Evolutionary conservation across 2,113 vertebrate species (phyloP).

Genomic region (Plectropomus leopardus): DNA sequence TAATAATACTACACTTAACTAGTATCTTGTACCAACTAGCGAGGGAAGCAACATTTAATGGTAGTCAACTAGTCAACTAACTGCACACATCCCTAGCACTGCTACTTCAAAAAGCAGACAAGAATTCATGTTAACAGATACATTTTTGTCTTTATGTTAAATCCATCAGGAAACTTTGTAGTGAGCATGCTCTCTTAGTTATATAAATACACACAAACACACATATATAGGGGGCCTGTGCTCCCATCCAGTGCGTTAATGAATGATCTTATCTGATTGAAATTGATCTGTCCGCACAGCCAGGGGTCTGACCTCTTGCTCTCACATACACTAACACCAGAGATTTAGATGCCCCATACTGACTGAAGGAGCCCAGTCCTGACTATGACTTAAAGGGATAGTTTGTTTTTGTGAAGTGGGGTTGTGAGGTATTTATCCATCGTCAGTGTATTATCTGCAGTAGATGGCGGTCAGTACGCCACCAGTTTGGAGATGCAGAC

Average conservation of each 20-base stretch:
- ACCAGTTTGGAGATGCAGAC: too few relatives aligned
- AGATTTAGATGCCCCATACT: conserved; percentile 9
- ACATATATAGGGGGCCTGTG: conserved; percentile 18
- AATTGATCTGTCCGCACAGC: conserved; percentile 68
- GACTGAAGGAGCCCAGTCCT: conserved; percentile 1
- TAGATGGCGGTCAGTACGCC: too few relatives aligned
- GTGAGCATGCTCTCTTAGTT: conserved; percentile 36
- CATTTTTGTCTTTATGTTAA: background rate
- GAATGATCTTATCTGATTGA: conserved; percentile 78
- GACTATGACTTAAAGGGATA: background rate
- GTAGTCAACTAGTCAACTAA: too few relatives aligned
- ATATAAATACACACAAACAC: conserved; percentile 56
- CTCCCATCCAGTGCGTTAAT: conserved; percentile 53
- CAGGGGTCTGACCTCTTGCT: conserved; percentile 62
- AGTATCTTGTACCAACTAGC: too few relatives aligned
- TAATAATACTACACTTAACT: too few relatives aligned
- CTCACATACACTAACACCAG: conserved; percentile 55
- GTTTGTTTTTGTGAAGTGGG: too few relatives aligned
- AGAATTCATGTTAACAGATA: background rate
- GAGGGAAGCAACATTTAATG: too few relatives aligned
- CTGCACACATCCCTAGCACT: too few relatives aligned
- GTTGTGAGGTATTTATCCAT: too few relatives aligned
- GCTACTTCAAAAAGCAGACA: background rate
- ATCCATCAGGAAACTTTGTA: conserved; percentile 6
- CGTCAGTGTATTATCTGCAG: too few relatives aligned